Evolutionary conservation across 2,888 invertebrate species (phyloP), one percentile per base, ranked within the genome.

Genomic region (Hyles lineata): DNA sequence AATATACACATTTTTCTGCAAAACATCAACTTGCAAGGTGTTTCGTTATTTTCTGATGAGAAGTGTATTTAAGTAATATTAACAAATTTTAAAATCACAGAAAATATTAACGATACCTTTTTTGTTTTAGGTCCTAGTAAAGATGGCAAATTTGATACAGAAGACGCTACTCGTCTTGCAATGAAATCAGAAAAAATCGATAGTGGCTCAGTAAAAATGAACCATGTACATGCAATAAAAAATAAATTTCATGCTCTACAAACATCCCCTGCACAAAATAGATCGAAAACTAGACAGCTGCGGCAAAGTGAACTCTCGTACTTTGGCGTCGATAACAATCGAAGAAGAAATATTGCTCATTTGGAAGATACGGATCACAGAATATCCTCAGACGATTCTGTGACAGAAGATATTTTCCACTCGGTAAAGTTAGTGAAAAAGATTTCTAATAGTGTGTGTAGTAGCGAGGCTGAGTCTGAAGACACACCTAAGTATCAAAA

Each of bases 281-380:
- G 85, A 78, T 78, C 87, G 19, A 92, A 90, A 83, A 88, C 91
- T 7, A 90, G 96, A 77, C 94, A 95, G 85, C 87, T 96, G 61
- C 91, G 95, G 75, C 95, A 95, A 63, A 96, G 95, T 76, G 96
- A 96, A 81, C 89, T 96, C 69, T 95, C 95, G 74, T 96, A 95
- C 82, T 96, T 96, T 80, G 96, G 96, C 43, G 81, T 92, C 23
- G 82, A 85, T 70, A 84, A 85, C 60, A 74, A 77, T 21, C 79
- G 70, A 70, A 80, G 77, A 74, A 72, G 73, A n/a, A 77, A 75
- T n/a, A 80, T 77, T 71, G 75, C 78, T 58, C 78, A 76, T 32
- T 60, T 61, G 17, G 79, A 80, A 61, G 73, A 73, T 73, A 75
- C 70, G 61, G 74, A 81, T 75, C 74, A 76, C 61, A 79, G 75